Evolutionary conservation across 2,797 vertebrate genomes (phyloP).

Genomic region (Acipenser ruthenus): DNA sequence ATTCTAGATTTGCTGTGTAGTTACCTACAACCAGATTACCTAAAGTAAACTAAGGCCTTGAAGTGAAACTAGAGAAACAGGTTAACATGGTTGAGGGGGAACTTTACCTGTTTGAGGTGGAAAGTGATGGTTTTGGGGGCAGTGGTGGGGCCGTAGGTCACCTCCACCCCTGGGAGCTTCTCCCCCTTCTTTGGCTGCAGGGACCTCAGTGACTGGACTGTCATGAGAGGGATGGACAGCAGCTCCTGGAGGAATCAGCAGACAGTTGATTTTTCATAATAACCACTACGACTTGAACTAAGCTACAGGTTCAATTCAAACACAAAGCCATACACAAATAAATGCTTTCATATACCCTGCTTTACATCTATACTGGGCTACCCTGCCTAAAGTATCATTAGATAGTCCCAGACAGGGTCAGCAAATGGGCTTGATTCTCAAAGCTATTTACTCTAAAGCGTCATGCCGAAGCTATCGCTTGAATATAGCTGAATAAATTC

Average conservation of each 20-base stretch:
- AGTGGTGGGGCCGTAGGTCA: slow-evolving; percentile 48
- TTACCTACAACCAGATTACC: background rate
- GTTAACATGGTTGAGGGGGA: background rate
- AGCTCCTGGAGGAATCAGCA: slow-evolving; percentile 36
- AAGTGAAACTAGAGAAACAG: too few species aligned
- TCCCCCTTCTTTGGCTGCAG: slow-evolving; percentile 36
- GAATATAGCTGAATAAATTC: too few species aligned
- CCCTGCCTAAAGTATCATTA: too few species aligned
- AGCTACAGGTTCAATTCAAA: too few species aligned
- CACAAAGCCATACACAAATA: too few species aligned
- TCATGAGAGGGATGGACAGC: slow-evolving; percentile 50
- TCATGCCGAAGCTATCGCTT: too few species aligned
- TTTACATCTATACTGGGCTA: too few species aligned
- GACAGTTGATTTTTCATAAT: background rate
- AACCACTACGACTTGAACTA: too few species aligned
- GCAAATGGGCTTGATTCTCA: too few species aligned
- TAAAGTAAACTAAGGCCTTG: background rate
- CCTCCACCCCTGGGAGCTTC: slow-evolving; percentile 58
- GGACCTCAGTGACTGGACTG: slow-evolving; percentile 63
- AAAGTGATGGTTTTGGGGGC: slow-evolving; percentile 55
- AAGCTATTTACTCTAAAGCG: too few species aligned
- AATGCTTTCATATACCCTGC: too few species aligned
- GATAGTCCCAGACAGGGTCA: too few species aligned
- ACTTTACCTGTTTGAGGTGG: slow-evolving; percentile 68
- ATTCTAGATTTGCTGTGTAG: background rate